Conservation (phyloP, 2,113 vertebrate species). For the Monopterus albus region DNA sequence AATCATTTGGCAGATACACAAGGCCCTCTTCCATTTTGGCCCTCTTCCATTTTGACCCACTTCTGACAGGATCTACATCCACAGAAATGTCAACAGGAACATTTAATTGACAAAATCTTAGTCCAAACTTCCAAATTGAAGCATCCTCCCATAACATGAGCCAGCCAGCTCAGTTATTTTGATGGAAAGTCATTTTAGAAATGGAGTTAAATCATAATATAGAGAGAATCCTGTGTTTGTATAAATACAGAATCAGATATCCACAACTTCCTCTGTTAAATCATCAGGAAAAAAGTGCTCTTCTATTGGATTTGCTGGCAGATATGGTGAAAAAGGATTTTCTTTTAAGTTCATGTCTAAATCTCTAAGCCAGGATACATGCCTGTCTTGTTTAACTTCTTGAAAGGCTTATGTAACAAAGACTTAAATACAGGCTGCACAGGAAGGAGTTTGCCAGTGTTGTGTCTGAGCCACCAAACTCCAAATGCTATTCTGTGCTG, state of each 20-base stretch:
- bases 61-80: slow-evolving; percentile 47
- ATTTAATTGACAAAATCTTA: slow-evolving; percentile 37
- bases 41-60: slow-evolving; percentile 48
- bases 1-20: slow-evolving; percentile 82
- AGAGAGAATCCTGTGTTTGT: slow-evolving; percentile 64
- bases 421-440: slow-evolving; percentile 57
- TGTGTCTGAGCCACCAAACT: slow-evolving; percentile 65
- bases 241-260: slow-evolving; percentile 73
- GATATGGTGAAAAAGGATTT: slow-evolving; percentile 80
- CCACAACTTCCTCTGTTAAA: slow-evolving; percentile 68
- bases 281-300: slow-evolving; percentile 83
- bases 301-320: slow-evolving; percentile 86
- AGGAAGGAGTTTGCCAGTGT: slow-evolving; percentile 70
- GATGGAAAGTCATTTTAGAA: slow-evolving; percentile 63
- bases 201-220: slow-evolving; percentile 46
- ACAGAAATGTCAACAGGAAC: slow-evolving; percentile 55
- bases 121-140: slow-evolving; percentile 48
- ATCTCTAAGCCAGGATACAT: slow-evolving; percentile 62
- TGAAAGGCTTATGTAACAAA: slow-evolving; percentile 51
- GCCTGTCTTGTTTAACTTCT: slow-evolving; percentile 62
- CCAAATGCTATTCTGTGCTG: slow-evolving; percentile 80
- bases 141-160: slow-evolving; percentile 48
- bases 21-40: slow-evolving; percentile 55
- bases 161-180: slow-evolving; percentile 47
- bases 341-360: slow-evolving; percentile 45